Base-by-base conservation (phyloP, 2,888 invertebrate genomes). In the Uloborus plumipes region DNA sequence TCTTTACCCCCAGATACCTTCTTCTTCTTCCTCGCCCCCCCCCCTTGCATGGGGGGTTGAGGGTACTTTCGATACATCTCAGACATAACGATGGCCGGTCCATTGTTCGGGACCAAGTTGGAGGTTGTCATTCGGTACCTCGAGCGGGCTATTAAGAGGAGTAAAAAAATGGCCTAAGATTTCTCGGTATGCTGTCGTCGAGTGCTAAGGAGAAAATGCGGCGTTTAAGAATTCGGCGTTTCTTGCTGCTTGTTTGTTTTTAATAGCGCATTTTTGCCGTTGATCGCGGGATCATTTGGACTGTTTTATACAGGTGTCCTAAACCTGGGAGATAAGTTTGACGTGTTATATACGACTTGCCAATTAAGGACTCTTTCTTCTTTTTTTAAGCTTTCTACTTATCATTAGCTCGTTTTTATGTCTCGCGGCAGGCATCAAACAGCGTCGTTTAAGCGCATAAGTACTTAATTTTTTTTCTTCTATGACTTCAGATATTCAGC, bases 41-140 rank as follows among this genome's bases (percentile, higher is more conserved):
- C 53, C 67, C 75, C 67, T 31, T 20, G 15, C 18, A n/a, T 13
- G 53, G 50, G 20, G 16, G 26, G 31, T 51, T 39, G 61, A 49
- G 31, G 59, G n/a, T 20, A 64, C 51, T 69, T 75, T 81, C 80
- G 70, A 81, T 81, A 70, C 70, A 81, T 81, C 80, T 81, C 74
- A 70, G 58, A 70, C 70, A 53, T 76, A 82, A 82, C 76, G 70
- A 76, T 82, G 70, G 66, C 50, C 16, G 53, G 53, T 16, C 71
- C 64, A 82, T 82, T 82, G 81, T 82, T 70, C 75, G 71, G 66
- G 59, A 13, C 64, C 61, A 76, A 65, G 62, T 55, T 74, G 64
- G 67, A 39, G 39, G 49, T 66, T 82, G 81, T 82, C 81, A 82
- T 76, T 82, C 59, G 73, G 65, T 62, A 67, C 64, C 53, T 72